phyloP scores from a whole-genome alignment of 2,888 invertebrate species.

The Anticlea derivata region DNA sequence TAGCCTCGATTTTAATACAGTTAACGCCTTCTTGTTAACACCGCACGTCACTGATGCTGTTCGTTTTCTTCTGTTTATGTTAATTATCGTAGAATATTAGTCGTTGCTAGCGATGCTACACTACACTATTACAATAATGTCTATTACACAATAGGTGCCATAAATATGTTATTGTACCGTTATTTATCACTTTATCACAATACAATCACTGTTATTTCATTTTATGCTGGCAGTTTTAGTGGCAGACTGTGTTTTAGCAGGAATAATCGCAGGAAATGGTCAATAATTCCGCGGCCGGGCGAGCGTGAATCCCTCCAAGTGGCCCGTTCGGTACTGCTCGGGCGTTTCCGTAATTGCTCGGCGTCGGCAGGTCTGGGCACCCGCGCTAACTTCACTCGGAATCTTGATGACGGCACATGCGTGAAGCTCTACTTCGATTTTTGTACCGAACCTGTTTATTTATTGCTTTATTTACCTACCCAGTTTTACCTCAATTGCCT shows the following conservation, averaged over 20 bases:
- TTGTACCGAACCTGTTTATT: slow-evolving; percentile 26
- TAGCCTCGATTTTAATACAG: slow-evolving; percentile 34
- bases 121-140: slow-evolving; percentile 51
- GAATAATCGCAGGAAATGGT: slow-evolving; percentile 70
- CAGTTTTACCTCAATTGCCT: no score
- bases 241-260: slow-evolving; percentile 54
- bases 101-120: slow-evolving; percentile 52
- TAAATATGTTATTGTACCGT: slow-evolving; percentile 44
- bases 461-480: no score
- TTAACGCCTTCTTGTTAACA: slow-evolving; percentile 34
- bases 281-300: slow-evolving; percentile 68
- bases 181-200: slow-evolving; percentile 61
- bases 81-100: slow-evolving; percentile 59
- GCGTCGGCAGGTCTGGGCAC: slow-evolving; percentile 33
- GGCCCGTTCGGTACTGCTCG: slow-evolving; percentile 74
- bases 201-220: slow-evolving; percentile 48
- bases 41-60: slow-evolving; percentile 23
- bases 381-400: slow-evolving; percentile 52
- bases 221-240: slow-evolving; percentile 53
- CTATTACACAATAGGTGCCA: slow-evolving; percentile 51
- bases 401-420: slow-evolving; percentile 58
- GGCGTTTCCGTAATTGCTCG: slow-evolving; percentile 59
- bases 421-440: slow-evolving; percentile 51
- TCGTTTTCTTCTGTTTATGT: slow-evolving; percentile 45
- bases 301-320: slow-evolving; percentile 62